Percentiles rank a stretch among this genome's conserved stretches.
Evolutionary conservation across 2,888 invertebrate species (phyloP).

Genomic region (Autographa gamma): DNA sequence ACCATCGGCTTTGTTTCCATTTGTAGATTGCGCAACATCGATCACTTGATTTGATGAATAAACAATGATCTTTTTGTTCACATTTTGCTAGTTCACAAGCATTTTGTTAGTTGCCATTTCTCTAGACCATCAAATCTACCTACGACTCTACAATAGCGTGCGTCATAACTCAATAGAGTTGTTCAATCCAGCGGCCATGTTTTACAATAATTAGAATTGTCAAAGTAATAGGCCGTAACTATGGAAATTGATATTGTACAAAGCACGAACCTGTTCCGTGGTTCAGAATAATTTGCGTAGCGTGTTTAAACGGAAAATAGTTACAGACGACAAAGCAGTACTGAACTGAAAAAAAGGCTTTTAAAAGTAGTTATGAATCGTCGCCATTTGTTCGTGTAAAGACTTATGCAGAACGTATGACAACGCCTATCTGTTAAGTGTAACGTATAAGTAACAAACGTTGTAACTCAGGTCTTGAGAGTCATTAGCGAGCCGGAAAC

Average conservation of each 20-base stretch:
- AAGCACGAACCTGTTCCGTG: constrained; percentile 35
- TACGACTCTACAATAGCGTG: constrained; percentile 30
- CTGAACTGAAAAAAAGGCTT: constrained; percentile 15
- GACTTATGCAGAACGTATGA: constrained; percentile 23
- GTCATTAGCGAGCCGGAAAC: constrained; percentile 74
- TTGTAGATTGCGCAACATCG: constrained; percentile 71
- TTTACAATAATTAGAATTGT: constrained; percentile 52
- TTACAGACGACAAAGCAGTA: constrained; percentile 23
- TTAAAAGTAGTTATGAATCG: constrained; percentile 12
- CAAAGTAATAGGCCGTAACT: constrained; percentile 48
- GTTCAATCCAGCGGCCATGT: constrained; percentile 43
- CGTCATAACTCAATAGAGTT: constrained; percentile 47
- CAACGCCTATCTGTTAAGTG: constrained; percentile 40
- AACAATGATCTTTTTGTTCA: constrained; percentile 51
- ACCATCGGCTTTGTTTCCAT: constrained; percentile 69
- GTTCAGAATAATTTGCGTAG: constrained; percentile 31
- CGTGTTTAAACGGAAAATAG: constrained; percentile 25
- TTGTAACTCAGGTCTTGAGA: constrained; percentile 37
- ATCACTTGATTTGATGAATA: constrained; percentile 44
- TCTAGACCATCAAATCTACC: constrained; percentile 16
- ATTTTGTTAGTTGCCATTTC: constrained; percentile 34
- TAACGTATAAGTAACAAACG: constrained; percentile 53
- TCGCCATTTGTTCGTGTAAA: constrained; percentile 20
- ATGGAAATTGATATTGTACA: constrained; percentile 45
- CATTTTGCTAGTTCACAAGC: too few species aligned